Evolutionary conservation across 2,797 vertebrate genomes (phyloP), one percentile per base, ranked within the genome.

Genomic region (Moxostoma hubbsi): DNA sequence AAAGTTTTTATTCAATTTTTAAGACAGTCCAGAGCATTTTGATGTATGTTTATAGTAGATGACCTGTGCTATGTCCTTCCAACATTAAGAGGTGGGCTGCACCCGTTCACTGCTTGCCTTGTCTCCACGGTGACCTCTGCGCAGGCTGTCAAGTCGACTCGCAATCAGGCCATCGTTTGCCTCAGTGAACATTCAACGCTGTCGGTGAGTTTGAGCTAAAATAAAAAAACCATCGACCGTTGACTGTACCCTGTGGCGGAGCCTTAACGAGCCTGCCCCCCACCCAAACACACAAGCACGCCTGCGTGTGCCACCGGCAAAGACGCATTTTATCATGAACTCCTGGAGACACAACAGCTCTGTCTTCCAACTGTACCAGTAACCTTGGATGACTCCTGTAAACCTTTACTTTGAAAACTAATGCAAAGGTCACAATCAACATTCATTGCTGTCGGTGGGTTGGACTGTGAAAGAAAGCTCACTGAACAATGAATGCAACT

Each of bases 381-480:
- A 16, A 64, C 68, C 61, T 53, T 45, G 7, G 73, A 84, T 57
- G 65, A 80, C 63, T 51, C 45, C n/a, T 3, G 16, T 57, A 43
- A 71, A 76, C 59, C 83, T 36, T 24, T 75, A 59, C 86, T 74
- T 88, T 68, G 73, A 57, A 88, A 89, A 78, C 74, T 67, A 79
- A 90, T 90, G 83, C 93, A 92, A 97, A 98, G 97, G 97, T 97
- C 97, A 98, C 97, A 99, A 97, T 98, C 95, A 98, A 99, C 97
- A 99, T 99, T 99, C 97, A 99, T 99, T 98, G 98, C 97, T 99
- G 98, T 99, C 98, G 98, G 97, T 99, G 98, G 98, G 98, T 98
- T 99, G 96, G 94, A 94, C 94, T 94, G 89, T 97, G 92, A 94
- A 92, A 95, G 94, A 95, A 95, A 99, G 96, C 98, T 99, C 98